phyloP scores from a whole-genome alignment of 2,113 vertebrate genomes.

The Notothenia coriiceps region DNA sequence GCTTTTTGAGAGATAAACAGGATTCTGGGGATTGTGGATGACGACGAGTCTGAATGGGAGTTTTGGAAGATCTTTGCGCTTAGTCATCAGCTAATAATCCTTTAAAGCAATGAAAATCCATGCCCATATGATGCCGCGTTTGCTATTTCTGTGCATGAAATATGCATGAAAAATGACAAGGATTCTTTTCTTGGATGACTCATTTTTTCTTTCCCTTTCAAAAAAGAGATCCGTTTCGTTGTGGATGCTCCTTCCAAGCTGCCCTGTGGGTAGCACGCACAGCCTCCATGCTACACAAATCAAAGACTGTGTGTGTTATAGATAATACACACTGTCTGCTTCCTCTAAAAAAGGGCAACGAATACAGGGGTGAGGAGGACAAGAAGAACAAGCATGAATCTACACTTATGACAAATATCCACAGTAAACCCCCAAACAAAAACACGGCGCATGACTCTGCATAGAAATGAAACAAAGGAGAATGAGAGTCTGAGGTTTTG shows the following conservation, averaged over 20 bases:
- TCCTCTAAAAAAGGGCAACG: conserved; percentile 20
- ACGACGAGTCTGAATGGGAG: conserved; percentile 55
- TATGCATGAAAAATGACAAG: conserved; percentile 44
- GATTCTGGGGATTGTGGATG: conserved; percentile 45
- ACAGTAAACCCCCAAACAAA: no score
- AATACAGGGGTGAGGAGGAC: not conserved
- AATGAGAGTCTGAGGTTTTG: conserved; percentile 18
- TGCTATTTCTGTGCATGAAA: conserved; percentile 45
- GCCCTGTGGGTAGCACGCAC: conserved; percentile 39
- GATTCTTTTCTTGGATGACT: conserved; percentile 45
- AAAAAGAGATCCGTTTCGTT: conserved; percentile 23
- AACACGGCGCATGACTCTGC: conserved; percentile 6
- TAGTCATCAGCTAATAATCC: conserved; percentile 73
- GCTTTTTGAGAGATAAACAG: conserved; percentile 46
- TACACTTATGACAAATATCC: not conserved
- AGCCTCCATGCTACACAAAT: conserved; percentile 25
- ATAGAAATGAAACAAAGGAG: conserved; percentile 19
- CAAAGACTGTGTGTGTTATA: conserved; percentile 8
- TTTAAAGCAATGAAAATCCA: conserved; percentile 47
- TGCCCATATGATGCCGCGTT: conserved; percentile 30
- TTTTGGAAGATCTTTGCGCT: conserved; percentile 49
- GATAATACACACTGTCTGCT: conserved; percentile 10
- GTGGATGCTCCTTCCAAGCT: conserved; percentile 27
- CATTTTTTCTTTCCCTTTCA: conserved; percentile 27
- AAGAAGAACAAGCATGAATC: conserved; percentile 18